These are phyloP conservation scores for Euproctis similis DNA, from an alignment of 2,888 invertebrate species.

Conservation along the genomic window DNA sequence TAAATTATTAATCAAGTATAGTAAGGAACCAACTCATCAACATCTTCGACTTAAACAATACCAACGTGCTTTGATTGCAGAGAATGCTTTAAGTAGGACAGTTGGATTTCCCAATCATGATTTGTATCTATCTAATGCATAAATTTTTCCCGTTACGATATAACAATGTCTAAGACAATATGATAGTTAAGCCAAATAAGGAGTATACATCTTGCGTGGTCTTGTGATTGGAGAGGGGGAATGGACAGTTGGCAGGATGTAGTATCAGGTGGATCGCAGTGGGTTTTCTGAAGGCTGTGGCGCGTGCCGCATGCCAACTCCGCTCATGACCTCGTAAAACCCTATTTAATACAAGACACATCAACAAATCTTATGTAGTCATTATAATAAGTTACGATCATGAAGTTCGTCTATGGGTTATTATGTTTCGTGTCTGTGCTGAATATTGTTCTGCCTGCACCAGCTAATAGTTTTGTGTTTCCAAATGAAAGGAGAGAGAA, in stretches of 20 bases:
- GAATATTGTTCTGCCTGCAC: slow-evolving; percentile 36
- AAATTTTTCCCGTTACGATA: slow-evolving; percentile 36
- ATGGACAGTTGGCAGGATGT: slow-evolving; percentile 54
- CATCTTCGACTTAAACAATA: slow-evolving; percentile 16
- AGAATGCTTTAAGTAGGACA: slow-evolving; percentile 30
- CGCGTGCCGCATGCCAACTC: slow-evolving; percentile 74
- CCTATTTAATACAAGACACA: slow-evolving; percentile 72
- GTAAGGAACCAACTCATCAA: slow-evolving; percentile 13
- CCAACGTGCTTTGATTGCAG: slow-evolving; percentile 27
- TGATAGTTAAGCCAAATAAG: slow-evolving; percentile 49
- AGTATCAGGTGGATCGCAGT: slow-evolving; percentile 57
- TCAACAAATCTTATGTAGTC: slow-evolving; percentile 50
- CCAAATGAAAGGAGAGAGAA: slow-evolving; percentile 54
- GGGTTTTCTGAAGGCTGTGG: slow-evolving; percentile 75
- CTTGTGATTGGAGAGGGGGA: slow-evolving; percentile 42
- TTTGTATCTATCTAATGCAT: slow-evolving; percentile 20
- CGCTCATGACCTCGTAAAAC: slow-evolving; percentile 58
- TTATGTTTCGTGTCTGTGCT: slow-evolving; percentile 38
- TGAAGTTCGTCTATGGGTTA: slow-evolving; percentile 55
- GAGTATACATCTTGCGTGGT: slow-evolving; percentile 31
- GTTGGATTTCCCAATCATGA: slow-evolving; percentile 55
- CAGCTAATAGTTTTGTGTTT: slow-evolving; percentile 55
- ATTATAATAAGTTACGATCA: slow-evolving; percentile 49
- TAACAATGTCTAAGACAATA: slow-evolving; percentile 44
- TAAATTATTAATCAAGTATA: background rate